Percentiles rank a stretch among this genome's conserved stretches.
Evolutionary conservation across 2,113 vertebrate genomes (phyloP).

Genomic region (Pseudolaguvia tuberculata): DNA sequence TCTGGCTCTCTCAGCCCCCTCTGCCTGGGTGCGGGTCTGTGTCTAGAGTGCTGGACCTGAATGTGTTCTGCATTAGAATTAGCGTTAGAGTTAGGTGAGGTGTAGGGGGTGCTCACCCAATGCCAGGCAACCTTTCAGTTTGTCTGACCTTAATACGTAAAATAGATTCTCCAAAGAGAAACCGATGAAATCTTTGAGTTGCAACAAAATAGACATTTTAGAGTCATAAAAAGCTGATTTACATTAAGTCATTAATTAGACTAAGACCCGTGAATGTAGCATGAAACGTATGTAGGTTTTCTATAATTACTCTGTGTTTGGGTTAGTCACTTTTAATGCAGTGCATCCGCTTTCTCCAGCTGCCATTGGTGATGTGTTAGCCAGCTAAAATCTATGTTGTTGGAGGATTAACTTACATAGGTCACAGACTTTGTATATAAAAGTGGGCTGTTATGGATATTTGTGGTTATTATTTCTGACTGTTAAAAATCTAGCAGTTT

Average conservation of each 20-base stretch:
- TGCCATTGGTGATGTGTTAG: slow-evolving; percentile 40
- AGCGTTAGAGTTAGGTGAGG: slow-evolving; percentile 53
- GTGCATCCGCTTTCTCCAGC: slow-evolving; percentile 32
- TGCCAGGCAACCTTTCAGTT: slow-evolving; percentile 25
- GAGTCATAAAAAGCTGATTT: slow-evolving; percentile 19
- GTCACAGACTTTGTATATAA: slow-evolving; percentile 43
- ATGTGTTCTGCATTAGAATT: slow-evolving; percentile 66
- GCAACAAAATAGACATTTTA: slow-evolving; percentile 13
- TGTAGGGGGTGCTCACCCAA: slow-evolving; percentile 28
- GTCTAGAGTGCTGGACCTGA: slow-evolving; percentile 41
- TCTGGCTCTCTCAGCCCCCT: slow-evolving; percentile 52
- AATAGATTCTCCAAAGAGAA: slow-evolving; percentile 25
- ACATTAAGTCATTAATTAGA: slow-evolving; percentile 34
- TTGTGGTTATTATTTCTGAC: slow-evolving; percentile 43
- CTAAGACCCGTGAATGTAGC: slow-evolving; percentile 24
- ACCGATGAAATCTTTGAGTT: not conserved
- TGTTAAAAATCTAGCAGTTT: slow-evolving; percentile 46
- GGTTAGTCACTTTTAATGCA: slow-evolving; percentile 40
- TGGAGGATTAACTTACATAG: slow-evolving; percentile 38
- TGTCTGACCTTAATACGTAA: slow-evolving; percentile 51
- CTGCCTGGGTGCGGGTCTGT: slow-evolving; percentile 46
- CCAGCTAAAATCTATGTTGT: slow-evolving; percentile 39
- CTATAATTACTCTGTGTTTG: slow-evolving; percentile 30
- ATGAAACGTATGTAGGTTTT: slow-evolving; percentile 17
- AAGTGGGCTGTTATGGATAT: slow-evolving; percentile 44